Evolutionary conservation across 2,888 invertebrate genomes (phyloP), one percentile per base, ranked within the genome.

Genomic region (Spisula solida): DNA sequence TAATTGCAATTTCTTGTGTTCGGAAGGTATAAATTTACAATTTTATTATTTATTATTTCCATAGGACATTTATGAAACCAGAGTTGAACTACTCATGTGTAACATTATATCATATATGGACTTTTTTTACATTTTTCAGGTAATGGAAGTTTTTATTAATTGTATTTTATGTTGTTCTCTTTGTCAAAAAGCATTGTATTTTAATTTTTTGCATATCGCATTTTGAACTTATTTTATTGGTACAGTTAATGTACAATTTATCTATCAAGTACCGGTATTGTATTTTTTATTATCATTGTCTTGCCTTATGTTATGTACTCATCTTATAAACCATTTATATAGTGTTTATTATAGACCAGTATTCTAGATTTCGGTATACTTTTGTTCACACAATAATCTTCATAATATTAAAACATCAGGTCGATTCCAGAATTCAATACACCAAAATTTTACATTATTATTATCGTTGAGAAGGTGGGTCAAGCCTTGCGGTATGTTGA

Each of bases 221-320:
- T 66, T 66, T 66, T 12, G n/a, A 66, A 25, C 12, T 6, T 56
- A 56, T 56, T n/a, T n/a, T 25, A 25, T 25, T 66, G 60, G 18
- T 56, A n/a, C 56, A 6, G 60, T 66, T 66, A n/a, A 25, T 66
- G 25, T 4, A 4, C 60, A 66, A 25, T 66, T 25, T 25, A 25
- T 66, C 6, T 10, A 66, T n/a, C n/a, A n/a, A n/a, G n/a, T n/a
- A n/a, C n/a, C n/a, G n/a, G 25, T 66, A 66, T 66, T 66, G 60
- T 25, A n/a, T 6, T 66, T 66, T 66, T 66, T 66, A 16, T 25
- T 66, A 66, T 66, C 60, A 56, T n/a, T 66, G n/a, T 66, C 60
- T 66, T 66, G 60, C 60, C 60, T 66, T 66, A 66, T 25, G n/a
- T 66, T n/a, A 66, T 25, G 60, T 66, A 25, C 60, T 66, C 60